Base-by-base conservation (phyloP, 2,888 invertebrate genomes). In the Hydrotaea cyrtoneurina region DNA sequence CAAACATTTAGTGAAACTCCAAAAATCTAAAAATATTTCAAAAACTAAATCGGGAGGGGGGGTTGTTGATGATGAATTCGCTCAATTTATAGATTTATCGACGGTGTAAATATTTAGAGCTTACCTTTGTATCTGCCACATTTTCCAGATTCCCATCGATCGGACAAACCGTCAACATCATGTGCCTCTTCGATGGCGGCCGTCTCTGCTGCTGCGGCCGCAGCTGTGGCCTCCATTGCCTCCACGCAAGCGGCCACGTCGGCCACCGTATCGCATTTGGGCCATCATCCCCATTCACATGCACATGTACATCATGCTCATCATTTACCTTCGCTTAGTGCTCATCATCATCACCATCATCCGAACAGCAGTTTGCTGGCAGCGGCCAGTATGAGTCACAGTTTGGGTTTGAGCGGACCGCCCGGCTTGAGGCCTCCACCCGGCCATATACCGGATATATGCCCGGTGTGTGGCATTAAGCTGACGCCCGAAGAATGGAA, bases 381-480 rank as follows among this genome's bases (percentile, higher is more conserved):
- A 3, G 90, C 90, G 2, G 86, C 86, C 10, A 86, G 80, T 78
- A 84, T 84, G 84, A 83, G 83, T 17, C 89, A 88, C 43, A 90
- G 88, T 4, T 81, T 86, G 26, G 83, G 82, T 23, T 57, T 81
- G 13, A 88, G 86, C 8, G 90, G 88, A 0, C 78, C 23, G 86
- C 82, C 87, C 26, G 80, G 82, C 2, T 8, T 86, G 15, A 81
- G 80, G 46, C 84, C 85, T 3, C 77, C 84, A 31, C 85, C 85
- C n/a, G 86, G 90, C 43, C 90, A 90, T 87, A 88, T 92, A 77
- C 91, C 92, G 82, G 92, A 92, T 85, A 88, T 91, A 82, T 96
- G 96, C 91, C 96, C 96, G 15, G 94, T 96, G 64, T 96, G 96
- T 89, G 95, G 96, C 8, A 92, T 95, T 72, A 94, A 95, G 62